These are phyloP conservation scores for Hydropsyche tenuis DNA, from an alignment of 1,140 invertebrate genomes.

Conservation along the genomic window DNA sequence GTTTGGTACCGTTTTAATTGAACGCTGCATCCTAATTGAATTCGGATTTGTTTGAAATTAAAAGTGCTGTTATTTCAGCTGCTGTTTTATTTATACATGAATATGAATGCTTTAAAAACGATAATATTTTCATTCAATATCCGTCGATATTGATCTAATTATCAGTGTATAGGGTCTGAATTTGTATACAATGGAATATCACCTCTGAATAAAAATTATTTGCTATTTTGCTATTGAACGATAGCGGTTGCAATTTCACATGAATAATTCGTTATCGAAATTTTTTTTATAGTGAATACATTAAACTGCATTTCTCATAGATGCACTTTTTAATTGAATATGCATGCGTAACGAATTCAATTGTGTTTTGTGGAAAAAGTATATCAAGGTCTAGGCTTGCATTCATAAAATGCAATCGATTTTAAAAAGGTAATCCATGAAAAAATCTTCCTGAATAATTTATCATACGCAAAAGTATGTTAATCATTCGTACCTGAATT, in stretches of 20 bases:
- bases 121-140: too few relatives aligned
- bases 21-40: too few relatives aligned
- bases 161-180: neutral
- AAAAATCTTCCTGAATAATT: slow-evolving; percentile 41
- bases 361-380: slow-evolving; percentile 4
- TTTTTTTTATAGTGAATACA: neutral
- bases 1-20: too few relatives aligned
- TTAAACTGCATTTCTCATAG: too few relatives aligned
- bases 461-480: slow-evolving; percentile 12
- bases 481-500: slow-evolving; percentile 12
- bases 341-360: too few relatives aligned
- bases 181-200: slow-evolving; percentile 20
- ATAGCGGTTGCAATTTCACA: neutral
- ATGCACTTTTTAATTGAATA: too few relatives aligned
- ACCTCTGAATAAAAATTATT: neutral
- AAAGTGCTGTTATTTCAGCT: too few relatives aligned
- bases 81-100: too few relatives aligned
- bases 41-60: too few relatives aligned
- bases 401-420: slow-evolving; percentile 13
- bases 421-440: neutral
- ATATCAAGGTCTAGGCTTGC: slow-evolving; percentile 1
- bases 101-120: too few relatives aligned
- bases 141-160: too few relatives aligned
- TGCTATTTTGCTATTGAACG: neutral
- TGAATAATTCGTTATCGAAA: neutral